A percentile compares a stretch with the other conserved stretches of the same genome.
Evolutionary conservation across 2,888 invertebrate genomes (phyloP).

Genomic region (Dasysyrphus albostriatus): DNA sequence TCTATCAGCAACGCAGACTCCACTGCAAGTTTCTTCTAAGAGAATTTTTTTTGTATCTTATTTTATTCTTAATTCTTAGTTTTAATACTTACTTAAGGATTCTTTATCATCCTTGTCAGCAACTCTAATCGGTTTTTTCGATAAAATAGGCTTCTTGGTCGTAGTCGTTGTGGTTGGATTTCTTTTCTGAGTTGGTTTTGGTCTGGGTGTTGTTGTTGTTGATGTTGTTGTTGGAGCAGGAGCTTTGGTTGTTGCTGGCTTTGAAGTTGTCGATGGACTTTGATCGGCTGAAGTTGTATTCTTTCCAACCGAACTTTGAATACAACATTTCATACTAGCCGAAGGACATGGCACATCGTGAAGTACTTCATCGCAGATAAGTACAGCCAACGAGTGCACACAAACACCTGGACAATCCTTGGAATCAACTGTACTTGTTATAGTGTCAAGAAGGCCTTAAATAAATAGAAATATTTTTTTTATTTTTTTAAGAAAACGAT

Average conservation of each 20-base stretch:
- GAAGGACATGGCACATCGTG: conserved; percentile 93
- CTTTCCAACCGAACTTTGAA: conserved; percentile 89
- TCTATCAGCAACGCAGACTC: conserved; percentile 92
- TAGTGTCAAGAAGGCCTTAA: conserved; percentile 91
- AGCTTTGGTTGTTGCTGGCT: conserved; percentile 76
- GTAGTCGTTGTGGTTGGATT: conserved; percentile 76
- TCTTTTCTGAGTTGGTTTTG: conserved; percentile 76
- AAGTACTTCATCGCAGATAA: conserved; percentile 93
- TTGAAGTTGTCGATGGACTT: conserved; percentile 70
- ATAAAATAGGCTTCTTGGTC: conserved; percentile 78
- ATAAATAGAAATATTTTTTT: neutral
- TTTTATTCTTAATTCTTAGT: neutral
- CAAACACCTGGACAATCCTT: conserved; percentile 96
- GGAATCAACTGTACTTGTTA: conserved; percentile 93
- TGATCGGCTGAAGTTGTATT: conserved; percentile 78
- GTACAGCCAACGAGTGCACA: conserved; percentile 92
- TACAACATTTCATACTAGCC: conserved; percentile 92
- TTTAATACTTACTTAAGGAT: conserved; percentile 60
- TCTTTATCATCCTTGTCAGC: conserved; percentile 78
- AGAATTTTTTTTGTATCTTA: neutral
- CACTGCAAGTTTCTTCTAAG: conserved; percentile 86
- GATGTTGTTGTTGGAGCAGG: conserved; percentile 80
- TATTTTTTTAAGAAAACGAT: too few relatives aligned
- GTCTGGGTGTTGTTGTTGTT: conserved; percentile 81
- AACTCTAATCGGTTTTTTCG: conserved; percentile 79